Conservation (phyloP, 1,140 invertebrate genomes). For the Bombus impatiens region DNA sequence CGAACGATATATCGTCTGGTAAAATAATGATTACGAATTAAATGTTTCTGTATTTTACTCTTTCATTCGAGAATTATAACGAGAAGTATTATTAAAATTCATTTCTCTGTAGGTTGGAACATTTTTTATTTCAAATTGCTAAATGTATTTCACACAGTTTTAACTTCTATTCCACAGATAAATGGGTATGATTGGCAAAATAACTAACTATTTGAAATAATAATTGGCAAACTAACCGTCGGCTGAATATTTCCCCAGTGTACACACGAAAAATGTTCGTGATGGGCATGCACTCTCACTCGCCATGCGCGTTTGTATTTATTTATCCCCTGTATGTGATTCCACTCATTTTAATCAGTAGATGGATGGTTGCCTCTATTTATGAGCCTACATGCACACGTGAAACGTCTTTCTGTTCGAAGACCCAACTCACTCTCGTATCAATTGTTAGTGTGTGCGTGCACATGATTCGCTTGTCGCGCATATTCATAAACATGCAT, state of each 20-base stretch:
- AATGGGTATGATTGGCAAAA: neutral
- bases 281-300: neutral
- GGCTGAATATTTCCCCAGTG: constrained; percentile 15
- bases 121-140: neutral
- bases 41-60: neutral
- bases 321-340: constrained; percentile 36
- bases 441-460: neutral
- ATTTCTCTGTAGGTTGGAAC: neutral
- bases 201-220: neutral
- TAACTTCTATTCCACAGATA: neutral
- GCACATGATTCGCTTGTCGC: constrained; percentile 4
- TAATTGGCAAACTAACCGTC: constrained; percentile 26
- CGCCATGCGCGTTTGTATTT: constrained; percentile 3
- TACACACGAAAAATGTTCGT: constrained; percentile 26
- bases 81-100: neutral
- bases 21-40: neutral
- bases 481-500: constrained; percentile 33
- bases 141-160: neutral
- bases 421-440: neutral
- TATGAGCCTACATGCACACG: constrained; percentile 21
- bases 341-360: constrained; percentile 47
- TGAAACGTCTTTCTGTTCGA: neutral
- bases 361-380: constrained; percentile 50
- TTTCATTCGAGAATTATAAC: neutral
- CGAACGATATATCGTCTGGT: neutral